These are phyloP conservation scores for Heliconius hortense DNA, from an alignment of 2,888 invertebrate genomes.

Conservation along the genomic window DNA sequence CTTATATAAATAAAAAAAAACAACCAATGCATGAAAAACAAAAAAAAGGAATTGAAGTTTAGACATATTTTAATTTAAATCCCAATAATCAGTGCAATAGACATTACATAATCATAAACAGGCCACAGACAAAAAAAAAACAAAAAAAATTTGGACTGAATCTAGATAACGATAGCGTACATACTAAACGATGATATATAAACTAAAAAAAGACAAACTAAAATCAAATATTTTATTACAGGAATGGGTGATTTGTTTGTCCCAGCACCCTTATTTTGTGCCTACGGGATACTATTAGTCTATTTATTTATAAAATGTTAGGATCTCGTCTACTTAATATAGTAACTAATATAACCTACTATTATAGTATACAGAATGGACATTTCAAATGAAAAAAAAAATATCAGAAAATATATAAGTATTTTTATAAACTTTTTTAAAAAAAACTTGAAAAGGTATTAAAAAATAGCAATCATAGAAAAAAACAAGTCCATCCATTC, in stretches of 20 bases:
- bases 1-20: neutral
- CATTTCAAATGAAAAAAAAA: neutral
- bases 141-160: constrained; percentile 5
- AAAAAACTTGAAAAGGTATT: neutral
- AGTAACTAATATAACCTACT: constrained; percentile 1
- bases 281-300: constrained; percentile 31
- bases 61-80: too few relatives aligned
- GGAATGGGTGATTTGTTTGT: constrained; percentile 39
- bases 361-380: constrained; percentile 8
- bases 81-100: too few relatives aligned
- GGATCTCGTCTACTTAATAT: constrained; percentile 13
- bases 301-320: constrained; percentile 10
- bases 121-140: neutral
- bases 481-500: constrained; percentile 9
- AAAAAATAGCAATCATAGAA: neutral
- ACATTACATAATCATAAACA: neutral
- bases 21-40: too few relatives aligned
- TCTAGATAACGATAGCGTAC: neutral
- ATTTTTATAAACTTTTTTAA: neutral
- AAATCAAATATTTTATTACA: constrained; percentile 36
- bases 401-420: neutral
- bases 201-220: constrained; percentile 14
- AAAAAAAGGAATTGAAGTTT: too few relatives aligned
- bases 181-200: neutral
- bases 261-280: constrained; percentile 44